phyloP scores from a whole-genome alignment of 2,113 vertebrate species.

The Etia nguti region DNA sequence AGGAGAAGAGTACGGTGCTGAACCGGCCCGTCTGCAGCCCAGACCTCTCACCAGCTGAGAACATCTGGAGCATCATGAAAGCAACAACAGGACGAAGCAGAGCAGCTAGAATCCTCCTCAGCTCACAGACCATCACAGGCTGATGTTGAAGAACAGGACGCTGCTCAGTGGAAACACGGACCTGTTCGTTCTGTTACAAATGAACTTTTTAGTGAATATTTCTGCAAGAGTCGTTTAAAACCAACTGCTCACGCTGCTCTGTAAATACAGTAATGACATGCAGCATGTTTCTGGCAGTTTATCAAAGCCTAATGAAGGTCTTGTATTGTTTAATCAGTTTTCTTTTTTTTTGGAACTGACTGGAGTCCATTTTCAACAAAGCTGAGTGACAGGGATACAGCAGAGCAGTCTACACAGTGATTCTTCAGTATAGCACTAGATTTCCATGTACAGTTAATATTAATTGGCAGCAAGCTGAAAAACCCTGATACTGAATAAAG shows the following conservation, averaged over 20 bases:
- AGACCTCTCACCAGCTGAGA: background rate
- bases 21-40: background rate
- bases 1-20: fast-evolving
- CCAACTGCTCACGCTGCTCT: background rate
- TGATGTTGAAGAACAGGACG: background rate
- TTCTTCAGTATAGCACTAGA: fast-evolving
- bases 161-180: background rate
- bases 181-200: background rate
- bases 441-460: background rate
- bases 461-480: background rate
- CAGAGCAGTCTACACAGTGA: background rate
- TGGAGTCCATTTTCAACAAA: background rate
- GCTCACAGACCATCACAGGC: background rate
- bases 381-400: background rate
- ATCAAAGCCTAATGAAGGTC: background rate
- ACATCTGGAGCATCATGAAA: background rate
- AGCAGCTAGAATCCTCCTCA: background rate
- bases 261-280: background rate
- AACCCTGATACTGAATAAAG: background rate
- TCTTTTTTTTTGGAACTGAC: background rate
- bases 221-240: background rate
- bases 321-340: background rate
- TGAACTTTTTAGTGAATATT: background rate
- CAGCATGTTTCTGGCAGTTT: background rate
- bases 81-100: background rate